These are phyloP conservation scores for Oscheius sp. DNA, from an alignment of 1,140 invertebrate species.

Conservation along the genomic window DNA sequence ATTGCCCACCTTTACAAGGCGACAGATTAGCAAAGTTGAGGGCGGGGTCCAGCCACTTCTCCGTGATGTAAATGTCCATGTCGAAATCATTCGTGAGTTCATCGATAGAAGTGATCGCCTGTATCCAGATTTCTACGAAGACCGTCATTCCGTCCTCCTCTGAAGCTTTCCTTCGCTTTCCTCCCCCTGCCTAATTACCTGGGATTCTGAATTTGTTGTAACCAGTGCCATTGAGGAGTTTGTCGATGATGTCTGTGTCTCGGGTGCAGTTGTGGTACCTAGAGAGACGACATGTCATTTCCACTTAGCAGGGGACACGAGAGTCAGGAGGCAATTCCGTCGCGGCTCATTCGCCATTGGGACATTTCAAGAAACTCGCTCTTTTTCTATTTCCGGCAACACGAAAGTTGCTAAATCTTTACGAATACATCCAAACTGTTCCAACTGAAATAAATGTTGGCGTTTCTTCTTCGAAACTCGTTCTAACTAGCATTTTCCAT, in stretches of 20 bases:
- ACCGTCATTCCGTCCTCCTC: conserved; percentile 58
- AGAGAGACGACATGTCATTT: not conserved
- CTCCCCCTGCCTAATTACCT: conserved; percentile 28
- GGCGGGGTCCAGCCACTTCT: conserved; percentile 51
- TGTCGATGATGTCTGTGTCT: conserved; percentile 54
- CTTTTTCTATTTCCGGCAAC: too few relatives aligned
- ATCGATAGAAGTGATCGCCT: conserved; percentile 59
- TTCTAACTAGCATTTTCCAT: too few relatives aligned
- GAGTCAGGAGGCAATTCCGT: too few relatives aligned
- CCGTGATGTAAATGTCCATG: conserved; percentile 61
- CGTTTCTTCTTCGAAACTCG: too few relatives aligned
- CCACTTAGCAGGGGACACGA: too few relatives aligned
- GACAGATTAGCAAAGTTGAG: conserved; percentile 54
- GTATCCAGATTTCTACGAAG: conserved; percentile 57
- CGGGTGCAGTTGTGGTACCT: conserved; percentile 48
- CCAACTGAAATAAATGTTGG: too few relatives aligned
- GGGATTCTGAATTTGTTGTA: conserved; percentile 59
- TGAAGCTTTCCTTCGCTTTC: conserved; percentile 29
- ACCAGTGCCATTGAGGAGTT: conserved; percentile 58
- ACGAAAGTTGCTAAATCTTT: too few relatives aligned
- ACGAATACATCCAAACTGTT: too few relatives aligned
- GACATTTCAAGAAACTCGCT: too few relatives aligned
- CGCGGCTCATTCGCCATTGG: too few relatives aligned
- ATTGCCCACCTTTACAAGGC: conserved; percentile 50
- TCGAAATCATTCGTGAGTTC: conserved; percentile 61